phyloP scores from a whole-genome alignment of 2,113 vertebrate genomes.

The Morphnarchus princeps region DNA sequence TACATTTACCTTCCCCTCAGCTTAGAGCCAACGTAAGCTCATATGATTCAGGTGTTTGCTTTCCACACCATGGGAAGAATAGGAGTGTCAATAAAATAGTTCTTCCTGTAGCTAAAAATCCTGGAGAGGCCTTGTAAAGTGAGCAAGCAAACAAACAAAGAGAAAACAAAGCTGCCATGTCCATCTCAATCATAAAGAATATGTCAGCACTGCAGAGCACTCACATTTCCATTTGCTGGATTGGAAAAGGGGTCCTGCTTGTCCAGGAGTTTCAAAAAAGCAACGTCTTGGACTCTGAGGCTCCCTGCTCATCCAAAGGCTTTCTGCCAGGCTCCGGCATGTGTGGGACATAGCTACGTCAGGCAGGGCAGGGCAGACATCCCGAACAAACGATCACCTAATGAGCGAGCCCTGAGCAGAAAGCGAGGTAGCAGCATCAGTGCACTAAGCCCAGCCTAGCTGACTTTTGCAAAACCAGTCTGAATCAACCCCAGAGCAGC shows the following conservation, averaged over 20 bases:
- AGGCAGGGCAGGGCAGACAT: neutral
- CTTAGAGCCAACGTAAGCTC: neutral
- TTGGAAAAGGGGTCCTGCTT: neutral
- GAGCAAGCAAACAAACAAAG: neutral
- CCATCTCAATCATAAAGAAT: neutral
- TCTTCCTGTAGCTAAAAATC: neutral
- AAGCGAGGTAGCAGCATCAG: accelerated
- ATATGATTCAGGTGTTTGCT: neutral
- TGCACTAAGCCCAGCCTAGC: neutral
- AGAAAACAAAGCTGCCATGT: neutral
- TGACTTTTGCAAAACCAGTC: neutral
- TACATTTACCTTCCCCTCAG: neutral
- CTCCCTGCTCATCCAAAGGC: neutral
- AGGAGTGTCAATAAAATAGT: neutral
- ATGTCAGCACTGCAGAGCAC: neutral
- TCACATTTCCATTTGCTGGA: neutral
- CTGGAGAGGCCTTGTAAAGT: neutral
- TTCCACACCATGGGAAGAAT: neutral
- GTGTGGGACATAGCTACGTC: accelerated
- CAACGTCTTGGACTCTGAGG: neutral
- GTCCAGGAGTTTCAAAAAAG: neutral
- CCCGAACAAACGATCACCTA: neutral
- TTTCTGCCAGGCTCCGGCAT: neutral
- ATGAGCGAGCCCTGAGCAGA: neutral
- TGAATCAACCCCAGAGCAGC: neutral